Evolutionary conservation across 2,888 invertebrate species (phyloP), one percentile per base, ranked within the genome.

Genomic region (Clivina fossor): DNA sequence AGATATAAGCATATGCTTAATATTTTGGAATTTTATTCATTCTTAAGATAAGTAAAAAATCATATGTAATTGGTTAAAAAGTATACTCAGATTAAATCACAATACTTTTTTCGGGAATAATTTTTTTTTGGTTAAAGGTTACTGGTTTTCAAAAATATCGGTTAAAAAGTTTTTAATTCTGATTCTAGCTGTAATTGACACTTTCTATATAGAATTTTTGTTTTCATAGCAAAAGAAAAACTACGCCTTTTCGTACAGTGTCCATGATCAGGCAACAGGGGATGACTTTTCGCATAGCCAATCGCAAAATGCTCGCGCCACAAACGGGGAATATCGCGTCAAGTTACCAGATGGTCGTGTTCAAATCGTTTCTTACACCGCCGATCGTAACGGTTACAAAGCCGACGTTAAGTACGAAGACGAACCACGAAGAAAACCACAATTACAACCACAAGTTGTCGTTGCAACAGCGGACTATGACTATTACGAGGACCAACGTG

Each of bases 201-300:
- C 4, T 4, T 9, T 24, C 26, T 24, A 7, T n/a, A n/a, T n/a
- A n/a, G n/a, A 32, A 30, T n/a, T 49, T 37, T 16, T 19, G 44
- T 51, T 60, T 57, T 61, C 62, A 8, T 61, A 72, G 70, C 61
- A 67, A 43, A 69, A 70, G 61, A 75, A 74, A 61, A 69, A 82
- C 67, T 85, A 85, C 73, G 82, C 81, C 0, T 85, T 85, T 67
- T 81, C 83, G 0, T 85, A 85, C 69, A 76, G 77, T 38, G 85
- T 85, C 2, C 79, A 78, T 60, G 83, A 84, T 64, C 75, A 76
- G 13, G 71, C 78, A 57, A 81, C 81, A 0, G 85, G 85, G 1
- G 84, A 85, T 56, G 84, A 85, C 65, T 85, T 83, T 71, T 85
- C 84, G 0, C 85, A 85, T 63, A 76, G 77, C 1, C 84, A 85